A percentile compares a stretch with the other conserved stretches of the same genome.
Evolutionary conservation across 2,113 vertebrate species (phyloP).

Genomic region (Gila orcuttii): DNA sequence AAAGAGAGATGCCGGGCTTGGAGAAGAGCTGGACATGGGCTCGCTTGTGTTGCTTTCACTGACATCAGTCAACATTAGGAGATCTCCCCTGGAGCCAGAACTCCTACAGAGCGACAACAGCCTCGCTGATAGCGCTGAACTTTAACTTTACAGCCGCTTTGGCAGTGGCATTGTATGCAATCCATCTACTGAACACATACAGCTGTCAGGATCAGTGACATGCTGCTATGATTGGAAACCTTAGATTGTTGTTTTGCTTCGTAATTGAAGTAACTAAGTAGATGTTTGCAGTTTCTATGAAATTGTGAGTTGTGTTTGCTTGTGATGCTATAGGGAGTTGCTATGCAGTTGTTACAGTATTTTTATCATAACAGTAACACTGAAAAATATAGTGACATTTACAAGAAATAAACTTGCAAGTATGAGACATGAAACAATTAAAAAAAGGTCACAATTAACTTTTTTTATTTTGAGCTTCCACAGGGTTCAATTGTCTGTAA

Average conservation of each 20-base stretch:
- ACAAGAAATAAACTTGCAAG: no score
- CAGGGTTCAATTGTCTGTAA: no score
- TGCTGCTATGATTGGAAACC: not conserved
- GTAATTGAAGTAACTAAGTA: not conserved
- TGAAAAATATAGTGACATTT: no score
- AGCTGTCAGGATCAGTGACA: not conserved
- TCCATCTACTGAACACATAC: not conserved
- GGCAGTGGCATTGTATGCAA: not conserved
- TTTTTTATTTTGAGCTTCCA: no score
- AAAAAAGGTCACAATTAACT: no score
- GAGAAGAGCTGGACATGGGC: constrained; percentile 10
- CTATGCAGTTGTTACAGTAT: no score
- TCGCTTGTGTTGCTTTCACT: constrained; percentile 31
- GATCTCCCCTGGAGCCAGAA: constrained; percentile 35
- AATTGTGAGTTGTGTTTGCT: no score
- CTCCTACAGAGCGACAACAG: constrained; percentile 42
- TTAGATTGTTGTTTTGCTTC: not conserved
- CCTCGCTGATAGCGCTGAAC: constrained; percentile 33
- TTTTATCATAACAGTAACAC: no score
- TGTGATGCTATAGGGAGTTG: no score
- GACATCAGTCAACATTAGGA: constrained; percentile 49
- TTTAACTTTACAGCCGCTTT: constrained; percentile 26
- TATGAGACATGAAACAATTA: no score
- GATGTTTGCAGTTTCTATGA: not conserved
- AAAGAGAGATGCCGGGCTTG: constrained; percentile 30